Evolutionary conservation across 2,888 invertebrate species (phyloP), one percentile per base, ranked within the genome.

Genomic region (Pyrgus malvae): DNA sequence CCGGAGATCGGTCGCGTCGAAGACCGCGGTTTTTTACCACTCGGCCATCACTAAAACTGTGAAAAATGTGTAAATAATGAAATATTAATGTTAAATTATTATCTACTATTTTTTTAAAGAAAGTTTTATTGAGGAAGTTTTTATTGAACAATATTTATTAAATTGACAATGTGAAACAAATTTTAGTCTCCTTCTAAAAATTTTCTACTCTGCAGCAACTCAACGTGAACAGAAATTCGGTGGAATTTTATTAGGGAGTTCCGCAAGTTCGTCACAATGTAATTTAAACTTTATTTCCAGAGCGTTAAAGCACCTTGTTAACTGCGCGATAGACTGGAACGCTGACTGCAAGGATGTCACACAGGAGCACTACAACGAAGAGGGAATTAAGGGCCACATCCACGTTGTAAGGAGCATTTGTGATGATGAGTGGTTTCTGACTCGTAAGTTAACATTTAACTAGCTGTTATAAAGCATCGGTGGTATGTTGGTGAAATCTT

Each of bases 311-410:
- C 69, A 76, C 38, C 70, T 86, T 17, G 79, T 80, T 31, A 81
- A 76, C 61, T 87, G 89, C 58, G 88, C 85, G 0, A 68, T 78
- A 57, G 81, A 86, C 61, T 89, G 89, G 89, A 89, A 88, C 54
- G 62, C 73, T 0, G 86, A 88, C 41, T 89, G 89, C 62, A 77
- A 69, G 49, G 80, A 82, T 6, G 74, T 83, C 0, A 79, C 82
- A 0, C 85, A 86, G n/a, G 79, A 72, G 25, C 78, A 76, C 63
- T 88, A 84, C 64, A 83, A 84, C 41, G 80, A 80, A 55, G 86
- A 86, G 55, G 82, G 80, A 56, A 78, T 88, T 19, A 77, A 76
- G n/a, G 89, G 89, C 0, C 87, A 85, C 55, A 76, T 78, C 57
- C 83, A 86, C 55, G 84, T 89, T 1, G 64, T 84, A 2, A 71